Evolutionary conservation across 2,113 vertebrate species (phyloP).

Genomic region (Suricata suricatta): DNA sequence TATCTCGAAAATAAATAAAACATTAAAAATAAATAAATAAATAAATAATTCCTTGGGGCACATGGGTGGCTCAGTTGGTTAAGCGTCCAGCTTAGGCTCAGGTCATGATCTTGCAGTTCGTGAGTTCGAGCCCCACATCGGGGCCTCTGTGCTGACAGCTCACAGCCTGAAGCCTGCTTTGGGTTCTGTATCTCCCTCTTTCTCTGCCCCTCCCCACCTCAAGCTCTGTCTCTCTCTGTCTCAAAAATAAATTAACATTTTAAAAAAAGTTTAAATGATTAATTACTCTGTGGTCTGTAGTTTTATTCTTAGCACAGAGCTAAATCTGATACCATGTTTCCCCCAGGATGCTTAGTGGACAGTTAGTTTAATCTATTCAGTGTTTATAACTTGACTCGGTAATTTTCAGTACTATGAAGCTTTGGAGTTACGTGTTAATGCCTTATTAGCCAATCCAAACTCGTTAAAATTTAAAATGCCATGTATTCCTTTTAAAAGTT

Average conservation of each 20-base stretch:
- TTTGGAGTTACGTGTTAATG: conserved; percentile 25
- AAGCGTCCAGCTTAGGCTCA: too few species aligned
- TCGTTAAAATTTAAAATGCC: conserved; percentile 6
- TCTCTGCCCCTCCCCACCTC: too few species aligned
- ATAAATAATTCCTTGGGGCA: too few species aligned
- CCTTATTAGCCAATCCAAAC: not conserved
- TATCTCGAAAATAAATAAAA: too few species aligned
- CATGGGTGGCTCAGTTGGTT: too few species aligned
- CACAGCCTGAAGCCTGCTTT: too few species aligned
- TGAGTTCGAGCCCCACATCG: too few species aligned
- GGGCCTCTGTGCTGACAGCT: too few species aligned
- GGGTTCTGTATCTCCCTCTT: too few species aligned
- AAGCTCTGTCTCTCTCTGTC: too few species aligned
- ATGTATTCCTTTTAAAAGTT: conserved; percentile 15
- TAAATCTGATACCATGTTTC: not conserved
- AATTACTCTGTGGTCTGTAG: not conserved
- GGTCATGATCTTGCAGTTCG: too few species aligned
- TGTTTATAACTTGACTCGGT: not conserved
- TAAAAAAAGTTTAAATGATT: not conserved
- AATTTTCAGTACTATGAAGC: not conserved
- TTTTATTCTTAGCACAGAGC: not conserved
- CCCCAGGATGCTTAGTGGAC: not conserved
- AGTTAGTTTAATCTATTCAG: not conserved
- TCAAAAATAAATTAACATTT: not conserved
- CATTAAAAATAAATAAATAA: too few species aligned